Evolutionary conservation across 1,140 invertebrate species (phyloP).

Genomic region (Diorhabda sublineata): DNA sequence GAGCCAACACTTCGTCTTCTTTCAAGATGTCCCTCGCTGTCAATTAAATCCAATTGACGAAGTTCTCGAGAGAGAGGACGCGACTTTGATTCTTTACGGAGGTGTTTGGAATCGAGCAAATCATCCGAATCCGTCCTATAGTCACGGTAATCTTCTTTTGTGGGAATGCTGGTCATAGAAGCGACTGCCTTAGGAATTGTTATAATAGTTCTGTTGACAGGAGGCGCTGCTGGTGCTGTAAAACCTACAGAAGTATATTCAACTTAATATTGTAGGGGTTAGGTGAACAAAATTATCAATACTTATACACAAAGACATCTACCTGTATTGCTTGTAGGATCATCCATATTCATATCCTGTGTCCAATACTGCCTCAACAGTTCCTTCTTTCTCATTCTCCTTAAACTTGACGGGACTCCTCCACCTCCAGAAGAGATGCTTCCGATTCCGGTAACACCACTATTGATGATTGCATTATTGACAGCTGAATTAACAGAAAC

Average conservation of each 20-base stretch:
- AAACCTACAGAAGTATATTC: constrained; percentile 24
- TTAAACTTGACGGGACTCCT: constrained; percentile 61
- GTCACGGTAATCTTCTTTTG: constrained; percentile 73
- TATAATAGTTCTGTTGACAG: constrained; percentile 66
- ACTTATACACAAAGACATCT: background rate
- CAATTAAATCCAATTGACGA: constrained; percentile 51
- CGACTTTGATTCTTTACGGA: constrained; percentile 57
- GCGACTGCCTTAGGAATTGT: constrained; percentile 83
- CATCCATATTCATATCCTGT: constrained; percentile 81
- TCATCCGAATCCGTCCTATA: constrained; percentile 51
- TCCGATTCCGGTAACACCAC: constrained; percentile 29
- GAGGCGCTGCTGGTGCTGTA: constrained; percentile 57
- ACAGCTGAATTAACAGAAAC: constrained; percentile 23
- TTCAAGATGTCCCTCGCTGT: constrained; percentile 47
- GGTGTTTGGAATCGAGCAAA: constrained; percentile 65
- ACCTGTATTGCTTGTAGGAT: constrained; percentile 49
- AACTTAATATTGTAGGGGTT: no score
- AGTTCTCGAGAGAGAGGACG: constrained; percentile 54
- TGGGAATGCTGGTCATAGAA: constrained; percentile 79
- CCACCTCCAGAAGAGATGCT: background rate
- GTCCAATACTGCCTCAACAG: constrained; percentile 78
- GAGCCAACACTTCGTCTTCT: constrained; percentile 48
- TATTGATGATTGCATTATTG: constrained; percentile 28
- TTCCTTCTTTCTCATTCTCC: constrained; percentile 87
- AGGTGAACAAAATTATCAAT: background rate